Evolutionary conservation across 2,888 invertebrate genomes (phyloP), one percentile per base, ranked within the genome.

Genomic region (Athrips mouffetella): DNA sequence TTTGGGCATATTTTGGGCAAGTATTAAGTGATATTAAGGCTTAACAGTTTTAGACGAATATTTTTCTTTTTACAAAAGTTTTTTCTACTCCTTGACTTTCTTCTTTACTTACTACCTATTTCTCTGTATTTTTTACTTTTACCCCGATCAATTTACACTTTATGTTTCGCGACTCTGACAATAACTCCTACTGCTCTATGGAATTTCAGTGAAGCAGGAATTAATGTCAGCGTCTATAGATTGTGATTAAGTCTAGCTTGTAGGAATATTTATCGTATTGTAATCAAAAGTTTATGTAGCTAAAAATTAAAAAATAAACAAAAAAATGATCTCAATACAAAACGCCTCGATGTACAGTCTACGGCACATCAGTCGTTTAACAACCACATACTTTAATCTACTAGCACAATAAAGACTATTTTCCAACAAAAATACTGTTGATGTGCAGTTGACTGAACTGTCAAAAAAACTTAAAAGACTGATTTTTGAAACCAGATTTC

Each of bases 291-390:
- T 31, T 18, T 25, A 29, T 46, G 41, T 23, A 27, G 31, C 1
- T 25, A 42, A 45, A 49, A 45, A 21, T n/a, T 16, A 15, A 31
- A 4, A 29, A 47, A 47, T 30, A 45, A 37, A 44, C 18, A 42
- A 42, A 50, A 47, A 25, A 27, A 47, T 44, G 50, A 49, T 50
- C 50, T 50, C 50, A 44, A 47, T n/a, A 3, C 42, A 42, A 41
- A 42, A 21, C 29, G 27, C 50, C 50, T 50, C 42, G 35, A 37
- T 27, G 44, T 50, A 41, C 41, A 49, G 46, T 47, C 46, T 29
- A 35, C 27, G 35, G 30, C 35, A n/a, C n/a, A n/a, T n/a, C n/a
- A n/a, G 11, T n/a, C 10, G 11, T 29, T 3, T 2, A 4, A 3
- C 11, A 3, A 29, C 2, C 10, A 29, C 7, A 29, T 29, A 3